Evolutionary conservation across 2,113 vertebrate species (phyloP).

Genomic region (Centropus bengalensis): DNA sequence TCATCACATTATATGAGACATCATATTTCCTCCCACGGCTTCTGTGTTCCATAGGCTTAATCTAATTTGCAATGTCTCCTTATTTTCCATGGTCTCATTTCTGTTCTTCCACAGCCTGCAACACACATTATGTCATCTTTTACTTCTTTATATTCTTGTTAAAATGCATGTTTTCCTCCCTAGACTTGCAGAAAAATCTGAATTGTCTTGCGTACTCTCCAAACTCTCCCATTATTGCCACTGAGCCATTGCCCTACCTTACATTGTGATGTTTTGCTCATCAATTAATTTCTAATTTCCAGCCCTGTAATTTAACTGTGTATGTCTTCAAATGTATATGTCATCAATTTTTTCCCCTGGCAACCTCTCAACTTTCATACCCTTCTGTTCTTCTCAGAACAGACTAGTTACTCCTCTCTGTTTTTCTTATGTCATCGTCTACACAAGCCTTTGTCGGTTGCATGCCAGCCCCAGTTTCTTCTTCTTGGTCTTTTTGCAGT

Average conservation of each 20-base stretch:
- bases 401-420: background rate
- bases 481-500: background rate
- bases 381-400: background rate
- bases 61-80: slow-evolving; percentile 1
- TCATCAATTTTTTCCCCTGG: background rate
- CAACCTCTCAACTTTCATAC: background rate
- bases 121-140: background rate
- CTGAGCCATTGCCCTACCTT: background rate
- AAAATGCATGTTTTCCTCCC: background rate
- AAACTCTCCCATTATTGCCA: background rate
- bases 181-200: background rate
- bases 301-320: background rate
- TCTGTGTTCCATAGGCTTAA: background rate
- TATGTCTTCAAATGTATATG: background rate
- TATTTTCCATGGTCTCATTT: background rate
- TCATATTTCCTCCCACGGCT: background rate
- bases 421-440: background rate
- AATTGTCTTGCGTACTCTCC: background rate
- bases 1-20: background rate
- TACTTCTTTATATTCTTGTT: background rate
- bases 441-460: background rate
- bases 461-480: background rate
- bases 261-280: background rate
- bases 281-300: background rate
- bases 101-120: background rate